Evolutionary conservation across 1,140 invertebrate species (phyloP).

Genomic region (Agrilus planipennis): DNA sequence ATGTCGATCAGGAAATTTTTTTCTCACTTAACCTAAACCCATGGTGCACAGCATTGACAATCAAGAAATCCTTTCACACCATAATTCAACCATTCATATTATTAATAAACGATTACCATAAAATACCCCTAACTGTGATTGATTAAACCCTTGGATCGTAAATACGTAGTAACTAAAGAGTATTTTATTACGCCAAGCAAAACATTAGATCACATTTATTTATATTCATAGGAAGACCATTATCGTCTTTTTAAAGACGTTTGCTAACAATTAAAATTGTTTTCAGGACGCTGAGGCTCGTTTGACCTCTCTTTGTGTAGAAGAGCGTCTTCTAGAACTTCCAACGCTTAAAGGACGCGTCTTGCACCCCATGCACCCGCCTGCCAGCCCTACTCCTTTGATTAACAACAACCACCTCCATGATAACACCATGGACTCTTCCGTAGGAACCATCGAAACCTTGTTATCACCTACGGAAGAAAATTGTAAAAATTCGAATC

Average conservation of each 20-base stretch:
- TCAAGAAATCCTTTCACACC: too few relatives aligned
- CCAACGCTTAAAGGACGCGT: slow-evolving; percentile 39
- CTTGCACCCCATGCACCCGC: slow-evolving; percentile 26
- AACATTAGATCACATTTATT: too few relatives aligned
- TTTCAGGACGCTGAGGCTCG: slow-evolving; percentile 79
- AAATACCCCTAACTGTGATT: too few relatives aligned
- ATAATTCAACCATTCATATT: too few relatives aligned
- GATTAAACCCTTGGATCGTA: too few relatives aligned
- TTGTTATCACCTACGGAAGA: slow-evolving; percentile 37
- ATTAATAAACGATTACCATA: too few relatives aligned
- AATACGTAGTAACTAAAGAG: too few relatives aligned
- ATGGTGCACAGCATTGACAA: too few relatives aligned
- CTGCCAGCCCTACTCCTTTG: slow-evolving; percentile 27
- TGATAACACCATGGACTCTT: slow-evolving; percentile 25
- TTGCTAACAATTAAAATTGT: slow-evolving; percentile 1
- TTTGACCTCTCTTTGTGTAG: slow-evolving; percentile 79
- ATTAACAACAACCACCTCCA: slow-evolving; percentile 33
- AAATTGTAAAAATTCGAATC: slow-evolving; percentile 40
- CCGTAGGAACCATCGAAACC: slow-evolving; percentile 34
- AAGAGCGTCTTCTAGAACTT: slow-evolving; percentile 71
- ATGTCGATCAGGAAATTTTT: background rate
- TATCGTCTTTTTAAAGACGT: too few relatives aligned
- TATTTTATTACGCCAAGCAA: too few relatives aligned
- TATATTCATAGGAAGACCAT: background rate
- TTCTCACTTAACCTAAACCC: background rate